A percentile compares a stretch with the other conserved stretches of the same genome.
These are phyloP conservation scores for Onthophagus taurus DNA, from an alignment of 1,140 invertebrate species.

Conservation along the genomic window DNA sequence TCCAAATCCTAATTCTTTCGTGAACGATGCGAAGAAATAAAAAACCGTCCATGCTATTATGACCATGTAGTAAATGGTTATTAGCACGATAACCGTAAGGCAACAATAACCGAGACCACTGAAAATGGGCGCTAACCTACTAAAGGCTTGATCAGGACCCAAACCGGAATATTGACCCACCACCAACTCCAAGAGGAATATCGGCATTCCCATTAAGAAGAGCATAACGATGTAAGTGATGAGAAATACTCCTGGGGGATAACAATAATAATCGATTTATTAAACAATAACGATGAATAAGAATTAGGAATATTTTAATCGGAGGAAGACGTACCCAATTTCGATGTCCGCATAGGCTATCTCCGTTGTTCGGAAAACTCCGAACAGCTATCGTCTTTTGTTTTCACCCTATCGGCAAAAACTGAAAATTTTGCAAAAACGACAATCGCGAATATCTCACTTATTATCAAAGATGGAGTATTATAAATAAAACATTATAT, in stretches of 20 bases:
- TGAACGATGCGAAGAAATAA: conserved; percentile 65
- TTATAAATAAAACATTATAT: no score
- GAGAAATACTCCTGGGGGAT: conserved; percentile 62
- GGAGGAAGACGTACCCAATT: no score
- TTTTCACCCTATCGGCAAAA: no score
- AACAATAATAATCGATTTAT: no score
- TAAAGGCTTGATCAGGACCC: conserved; percentile 49
- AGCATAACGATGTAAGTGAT: conserved; percentile 73
- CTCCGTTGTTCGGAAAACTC: no score
- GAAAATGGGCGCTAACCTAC: conserved; percentile 51
- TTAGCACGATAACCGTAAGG: conserved; percentile 63
- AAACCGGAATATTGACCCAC: conserved; percentile 54
- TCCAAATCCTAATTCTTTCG: conserved; percentile 58
- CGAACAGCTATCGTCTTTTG: no score
- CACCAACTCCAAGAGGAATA: conserved; percentile 60
- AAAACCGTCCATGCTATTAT: conserved; percentile 71
- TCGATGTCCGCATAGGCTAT: no score
- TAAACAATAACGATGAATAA: no score
- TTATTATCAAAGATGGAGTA: no score
- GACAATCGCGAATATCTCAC: no score
- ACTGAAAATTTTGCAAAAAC: no score
- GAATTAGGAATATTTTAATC: no score
- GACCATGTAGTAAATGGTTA: conserved; percentile 77
- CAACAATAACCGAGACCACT: conserved; percentile 57
- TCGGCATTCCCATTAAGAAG: conserved; percentile 66